These are phyloP conservation scores for Schizothorax lantsangensis DNA, from an alignment of 2,797 vertebrate genomes.

Conservation along the genomic window DNA sequence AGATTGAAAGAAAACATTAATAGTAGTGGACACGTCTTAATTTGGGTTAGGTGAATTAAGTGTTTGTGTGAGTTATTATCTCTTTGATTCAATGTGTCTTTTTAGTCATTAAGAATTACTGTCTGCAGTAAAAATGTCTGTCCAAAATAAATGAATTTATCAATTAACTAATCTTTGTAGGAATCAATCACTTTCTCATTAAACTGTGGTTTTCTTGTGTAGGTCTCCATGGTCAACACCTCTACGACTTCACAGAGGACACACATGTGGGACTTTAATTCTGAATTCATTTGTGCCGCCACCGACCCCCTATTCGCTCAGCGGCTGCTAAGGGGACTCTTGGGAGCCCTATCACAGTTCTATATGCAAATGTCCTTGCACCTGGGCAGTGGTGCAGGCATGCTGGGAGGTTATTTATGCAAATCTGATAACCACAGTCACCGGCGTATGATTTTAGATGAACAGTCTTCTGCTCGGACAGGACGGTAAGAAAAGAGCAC, in stretches of 20 bases:
- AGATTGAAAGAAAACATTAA: conserved; percentile 21
- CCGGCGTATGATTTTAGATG: conserved; percentile 86
- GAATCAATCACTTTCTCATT: conserved; percentile 45
- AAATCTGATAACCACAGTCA: conserved; percentile 86
- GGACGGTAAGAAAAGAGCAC: conserved; percentile 65
- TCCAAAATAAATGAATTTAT: conserved; percentile 42
- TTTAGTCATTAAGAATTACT: conserved; percentile 27
- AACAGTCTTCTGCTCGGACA: conserved; percentile 77
- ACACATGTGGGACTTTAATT: conserved; percentile 92
- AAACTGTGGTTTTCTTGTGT: conserved; percentile 55
- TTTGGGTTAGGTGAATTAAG: conserved; percentile 22
- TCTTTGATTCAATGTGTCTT: conserved; percentile 10
- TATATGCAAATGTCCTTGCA: conserved; percentile 99
- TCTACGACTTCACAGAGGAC: conserved; percentile 74
- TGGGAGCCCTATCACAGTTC: conserved; percentile 98
- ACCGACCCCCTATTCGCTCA: conserved; percentile 93
- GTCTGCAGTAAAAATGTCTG: conserved; percentile 26
- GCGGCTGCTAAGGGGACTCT: conserved; percentile 96
- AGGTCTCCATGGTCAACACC: conserved; percentile 73
- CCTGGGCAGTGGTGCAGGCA: conserved; percentile 97
- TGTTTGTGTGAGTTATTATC: conserved; percentile 31
- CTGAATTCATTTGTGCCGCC: conserved; percentile 95
- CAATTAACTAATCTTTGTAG: conserved; percentile 37
- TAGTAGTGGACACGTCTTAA: conserved; percentile 21
- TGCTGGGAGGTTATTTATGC: conserved; percentile 98